Conservation (phyloP, 2,113 vertebrate species). For the Baryphthengus martii region DNA sequence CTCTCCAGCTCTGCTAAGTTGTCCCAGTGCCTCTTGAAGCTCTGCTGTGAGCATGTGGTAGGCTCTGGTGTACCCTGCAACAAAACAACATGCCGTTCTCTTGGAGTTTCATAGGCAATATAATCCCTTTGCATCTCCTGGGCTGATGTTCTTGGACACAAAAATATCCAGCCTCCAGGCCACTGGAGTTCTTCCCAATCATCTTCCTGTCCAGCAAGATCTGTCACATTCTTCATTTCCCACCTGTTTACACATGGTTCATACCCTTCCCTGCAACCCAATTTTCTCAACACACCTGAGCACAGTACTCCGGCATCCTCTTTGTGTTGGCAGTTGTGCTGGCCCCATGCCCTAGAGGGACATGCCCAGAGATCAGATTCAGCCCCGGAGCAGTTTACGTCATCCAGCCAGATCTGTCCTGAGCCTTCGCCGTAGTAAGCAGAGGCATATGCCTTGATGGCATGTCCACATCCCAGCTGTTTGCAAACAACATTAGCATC, state of each 20-base stretch:
- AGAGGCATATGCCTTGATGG: constrained; percentile 54
- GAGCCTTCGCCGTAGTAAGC: constrained; percentile 66
- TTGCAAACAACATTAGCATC: constrained; percentile 71
- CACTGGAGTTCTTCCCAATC: background rate
- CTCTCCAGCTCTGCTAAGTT: background rate
- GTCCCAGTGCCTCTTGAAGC: background rate
- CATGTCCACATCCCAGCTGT: constrained; percentile 73
- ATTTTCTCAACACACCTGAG: constrained; percentile 44
- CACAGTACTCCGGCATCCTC: constrained; percentile 57
- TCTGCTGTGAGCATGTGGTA: background rate
- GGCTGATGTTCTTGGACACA: background rate
- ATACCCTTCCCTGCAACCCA: background rate
- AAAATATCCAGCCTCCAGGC: background rate
- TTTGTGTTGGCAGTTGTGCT: constrained; percentile 60
- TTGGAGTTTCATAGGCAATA: background rate
- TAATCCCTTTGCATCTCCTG: background rate
- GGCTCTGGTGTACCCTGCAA: background rate
- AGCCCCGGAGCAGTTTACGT: constrained; percentile 64
- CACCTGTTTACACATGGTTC: background rate
- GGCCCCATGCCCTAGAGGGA: constrained; percentile 46
- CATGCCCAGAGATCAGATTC: constrained; percentile 72
- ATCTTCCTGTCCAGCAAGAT: background rate
- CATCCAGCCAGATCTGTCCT: constrained; percentile 71
- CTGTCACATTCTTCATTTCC: background rate
- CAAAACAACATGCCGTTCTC: background rate